phyloP scores from a whole-genome alignment of 2,797 vertebrate genomes.

The Labroides dimidiatus region DNA sequence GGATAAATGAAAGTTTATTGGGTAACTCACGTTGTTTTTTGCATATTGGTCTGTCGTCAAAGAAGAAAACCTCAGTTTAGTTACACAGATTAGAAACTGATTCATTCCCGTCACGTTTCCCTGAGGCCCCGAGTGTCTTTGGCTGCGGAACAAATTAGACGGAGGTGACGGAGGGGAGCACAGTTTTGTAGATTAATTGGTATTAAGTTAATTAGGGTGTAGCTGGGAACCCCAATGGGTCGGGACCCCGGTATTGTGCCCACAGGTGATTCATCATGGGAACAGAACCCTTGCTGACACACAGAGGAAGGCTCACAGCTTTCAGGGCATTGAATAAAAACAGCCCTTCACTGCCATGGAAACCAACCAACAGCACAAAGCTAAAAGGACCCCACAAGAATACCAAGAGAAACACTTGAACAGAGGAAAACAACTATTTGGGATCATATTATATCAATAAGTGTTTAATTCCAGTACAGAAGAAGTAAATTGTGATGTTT shows the following conservation, averaged over 20 bases:
- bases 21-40: background rate
- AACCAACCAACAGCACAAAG: conserved; percentile 43
- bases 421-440: conserved; percentile 2
- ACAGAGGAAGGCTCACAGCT: conserved; percentile 56
- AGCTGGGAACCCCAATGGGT: conserved; percentile 41
- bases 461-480: background rate
- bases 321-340: conserved; percentile 41
- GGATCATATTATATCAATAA: background rate
- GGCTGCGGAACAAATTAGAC: conserved; percentile 31
- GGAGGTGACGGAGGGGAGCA: conserved; percentile 50
- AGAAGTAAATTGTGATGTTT: background rate
- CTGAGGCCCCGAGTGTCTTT: background rate
- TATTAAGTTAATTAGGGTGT: conserved; percentile 66
- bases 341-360: conserved; percentile 37
- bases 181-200: conserved; percentile 58
- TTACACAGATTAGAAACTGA: conserved; percentile 28
- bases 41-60: conserved; percentile 9
- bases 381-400: conserved; percentile 25
- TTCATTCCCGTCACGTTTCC: conserved; percentile 56
- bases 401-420: conserved; percentile 33
- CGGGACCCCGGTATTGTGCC: conserved; percentile 56
- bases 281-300: conserved; percentile 52
- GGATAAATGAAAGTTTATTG: background rate
- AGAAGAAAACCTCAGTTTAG: conserved; percentile 41
- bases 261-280: conserved; percentile 67